A percentile compares a stretch with the other conserved stretches of the same genome.
These are phyloP conservation scores for Emmelina monodactyla DNA, from an alignment of 2,888 invertebrate genomes.

Conservation along the genomic window DNA sequence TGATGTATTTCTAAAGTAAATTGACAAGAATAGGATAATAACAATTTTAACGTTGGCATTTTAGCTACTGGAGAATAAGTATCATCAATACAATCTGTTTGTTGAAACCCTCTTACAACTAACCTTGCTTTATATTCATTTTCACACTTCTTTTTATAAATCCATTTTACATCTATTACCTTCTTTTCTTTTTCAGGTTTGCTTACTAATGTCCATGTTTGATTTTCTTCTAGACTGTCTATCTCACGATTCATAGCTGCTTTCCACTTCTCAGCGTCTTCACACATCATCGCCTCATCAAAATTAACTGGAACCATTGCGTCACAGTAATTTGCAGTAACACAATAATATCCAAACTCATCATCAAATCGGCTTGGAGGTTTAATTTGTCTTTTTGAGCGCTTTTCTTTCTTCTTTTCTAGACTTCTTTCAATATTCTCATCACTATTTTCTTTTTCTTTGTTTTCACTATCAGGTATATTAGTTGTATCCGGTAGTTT, in stretches of 20 bases:
- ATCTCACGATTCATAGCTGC: constrained; percentile 23
- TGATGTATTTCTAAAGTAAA: constrained; percentile 16
- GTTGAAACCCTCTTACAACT: constrained; percentile 14
- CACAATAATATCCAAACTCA: constrained; percentile 14
- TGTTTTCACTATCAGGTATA: constrained; percentile 7
- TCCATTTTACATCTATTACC: constrained; percentile 24
- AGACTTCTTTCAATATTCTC: constrained; percentile 9
- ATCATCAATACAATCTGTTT: constrained; percentile 13
- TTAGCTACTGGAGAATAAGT: constrained; percentile 18
- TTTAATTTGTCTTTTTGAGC: constrained; percentile 11
- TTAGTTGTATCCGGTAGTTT: not conserved
- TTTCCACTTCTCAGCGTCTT: constrained; percentile 19
- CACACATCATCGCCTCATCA: constrained; percentile 21
- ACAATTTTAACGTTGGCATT: constrained; percentile 24
- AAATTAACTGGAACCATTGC: constrained; percentile 19
- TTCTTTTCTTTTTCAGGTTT: constrained; percentile 19
- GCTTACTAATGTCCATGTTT: constrained; percentile 23
- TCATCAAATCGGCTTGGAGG: constrained; percentile 14
- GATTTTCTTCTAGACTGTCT: constrained; percentile 20
- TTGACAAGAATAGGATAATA: constrained; percentile 21
- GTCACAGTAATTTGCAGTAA: constrained; percentile 20
- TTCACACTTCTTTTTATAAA: constrained; percentile 21
- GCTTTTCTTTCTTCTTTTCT: constrained; percentile 12
- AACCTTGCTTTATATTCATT: constrained; percentile 18
- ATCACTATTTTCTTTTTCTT: constrained; percentile 10